Evolutionary conservation across 2,888 invertebrate species (phyloP).

Genomic region (Eumacrocentrus americanus): DNA sequence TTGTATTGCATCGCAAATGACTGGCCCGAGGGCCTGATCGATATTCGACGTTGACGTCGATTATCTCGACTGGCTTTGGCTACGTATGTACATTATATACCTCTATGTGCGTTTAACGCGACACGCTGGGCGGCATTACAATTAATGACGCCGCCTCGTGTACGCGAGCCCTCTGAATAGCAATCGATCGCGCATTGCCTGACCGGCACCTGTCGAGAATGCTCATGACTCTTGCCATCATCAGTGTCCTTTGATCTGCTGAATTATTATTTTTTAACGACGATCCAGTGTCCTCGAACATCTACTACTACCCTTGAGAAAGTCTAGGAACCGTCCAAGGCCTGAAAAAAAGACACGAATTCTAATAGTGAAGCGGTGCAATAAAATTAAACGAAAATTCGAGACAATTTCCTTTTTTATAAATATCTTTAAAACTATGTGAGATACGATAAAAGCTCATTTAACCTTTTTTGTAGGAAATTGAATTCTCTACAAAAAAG

Average conservation of each 20-base stretch:
- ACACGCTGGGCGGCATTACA: conserved; percentile 49
- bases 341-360: too few species aligned
- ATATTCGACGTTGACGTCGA: conserved; percentile 46
- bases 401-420: too few species aligned
- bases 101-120: conserved; percentile 35
- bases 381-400: too few species aligned
- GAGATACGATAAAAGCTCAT: too few species aligned
- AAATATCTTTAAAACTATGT: too few species aligned
- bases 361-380: too few species aligned
- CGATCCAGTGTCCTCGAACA: too few species aligned
- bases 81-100: conserved; percentile 7
- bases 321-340: too few species aligned
- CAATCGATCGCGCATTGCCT: conserved; percentile 45
- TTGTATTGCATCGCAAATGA: conserved; percentile 17
- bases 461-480: too few species aligned
- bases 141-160: conserved; percentile 47
- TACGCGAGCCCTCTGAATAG: conserved; percentile 46
- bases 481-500: too few species aligned
- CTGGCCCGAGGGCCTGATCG: conserved; percentile 39
- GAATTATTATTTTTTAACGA: too few species aligned
- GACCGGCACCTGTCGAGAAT: conserved; percentile 51
- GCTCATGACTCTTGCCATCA: conserved; percentile 39
- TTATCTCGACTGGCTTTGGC: conserved; percentile 37
- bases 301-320: too few species aligned
- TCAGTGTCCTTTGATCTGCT: conserved; percentile 31